Conservation (phyloP, 2,888 invertebrate genomes). For the Leptopilina myrica region DNA sequence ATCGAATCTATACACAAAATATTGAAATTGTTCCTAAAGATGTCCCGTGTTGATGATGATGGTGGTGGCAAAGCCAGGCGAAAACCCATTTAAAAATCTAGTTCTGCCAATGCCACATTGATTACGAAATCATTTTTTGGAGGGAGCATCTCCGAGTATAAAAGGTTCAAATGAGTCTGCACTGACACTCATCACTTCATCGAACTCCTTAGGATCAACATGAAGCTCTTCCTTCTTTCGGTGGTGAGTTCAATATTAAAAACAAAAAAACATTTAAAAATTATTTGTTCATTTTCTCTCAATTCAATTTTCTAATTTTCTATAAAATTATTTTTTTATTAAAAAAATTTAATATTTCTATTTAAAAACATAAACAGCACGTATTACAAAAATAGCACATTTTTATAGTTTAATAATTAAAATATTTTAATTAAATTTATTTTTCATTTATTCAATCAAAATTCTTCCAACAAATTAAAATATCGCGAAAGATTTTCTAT, state of each 20-base stretch:
- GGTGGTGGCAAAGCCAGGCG: slow-evolving; percentile 44
- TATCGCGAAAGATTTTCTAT: too few relatives aligned
- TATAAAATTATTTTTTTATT: too few relatives aligned
- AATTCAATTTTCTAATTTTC: background rate
- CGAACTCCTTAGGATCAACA: slow-evolving; percentile 67
- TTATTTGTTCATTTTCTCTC: background rate
- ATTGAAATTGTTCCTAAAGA: slow-evolving; percentile 48
- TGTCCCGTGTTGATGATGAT: slow-evolving; percentile 35
- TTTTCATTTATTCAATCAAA: too few relatives aligned
- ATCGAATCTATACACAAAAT: slow-evolving; percentile 47
- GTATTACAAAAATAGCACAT: too few relatives aligned
- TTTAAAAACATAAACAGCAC: too few relatives aligned
- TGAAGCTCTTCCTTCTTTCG: slow-evolving; percentile 71
- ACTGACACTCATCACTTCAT: slow-evolving; percentile 64
- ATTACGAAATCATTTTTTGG: slow-evolving; percentile 68
- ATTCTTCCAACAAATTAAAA: too few relatives aligned
- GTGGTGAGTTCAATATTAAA: slow-evolving; percentile 67
- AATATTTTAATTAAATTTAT: too few relatives aligned
- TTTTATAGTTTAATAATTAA: too few relatives aligned
- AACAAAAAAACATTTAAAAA: background rate
- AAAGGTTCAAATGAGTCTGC: slow-evolving; percentile 71
- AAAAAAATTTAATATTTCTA: too few relatives aligned
- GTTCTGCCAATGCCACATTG: slow-evolving; percentile 73
- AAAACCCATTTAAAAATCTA: slow-evolving; percentile 72
- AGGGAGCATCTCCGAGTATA: slow-evolving; percentile 70